These are phyloP conservation scores for Centropus bengalensis DNA, from an alignment of 2,113 vertebrate species.

Conservation along the genomic window DNA sequence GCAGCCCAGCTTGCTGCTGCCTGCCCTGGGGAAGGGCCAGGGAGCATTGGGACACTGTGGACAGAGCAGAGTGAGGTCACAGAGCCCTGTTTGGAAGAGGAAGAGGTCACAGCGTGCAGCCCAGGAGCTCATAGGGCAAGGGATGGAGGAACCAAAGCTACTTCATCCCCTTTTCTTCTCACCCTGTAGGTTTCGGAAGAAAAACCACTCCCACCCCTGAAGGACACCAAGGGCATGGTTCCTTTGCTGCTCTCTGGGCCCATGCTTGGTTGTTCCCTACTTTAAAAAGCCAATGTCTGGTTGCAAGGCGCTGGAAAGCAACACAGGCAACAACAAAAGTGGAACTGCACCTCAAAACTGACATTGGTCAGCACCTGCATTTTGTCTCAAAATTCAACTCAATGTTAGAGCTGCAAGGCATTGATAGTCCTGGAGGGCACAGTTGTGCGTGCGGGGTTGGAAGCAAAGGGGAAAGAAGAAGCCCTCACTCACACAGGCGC, in stretches of 20 bases:
- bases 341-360: neutral
- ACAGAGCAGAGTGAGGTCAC: neutral
- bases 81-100: rapidly evolving
- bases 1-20: neutral
- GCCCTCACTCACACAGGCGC: rapidly evolving
- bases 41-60: neutral
- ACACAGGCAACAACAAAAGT: neutral
- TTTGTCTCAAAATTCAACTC: neutral
- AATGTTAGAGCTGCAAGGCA: neutral
- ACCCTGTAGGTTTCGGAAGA: neutral
- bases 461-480: rapidly evolving
- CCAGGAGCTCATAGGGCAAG: neutral
- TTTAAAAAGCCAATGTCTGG: neutral
- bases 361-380: neutral
- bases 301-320: neutral
- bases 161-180: neutral
- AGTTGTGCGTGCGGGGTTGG: neutral
- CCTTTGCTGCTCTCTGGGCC: neutral
- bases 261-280: rapidly evolving
- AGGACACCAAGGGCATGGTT: neutral
- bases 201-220: neutral
- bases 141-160: neutral
- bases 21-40: neutral
- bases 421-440: neutral
- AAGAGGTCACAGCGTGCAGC: neutral